These are phyloP conservation scores for Lethenteron camtschaticum DNA, from an alignment of 2,113 vertebrate species.

Conservation along the genomic window DNA sequence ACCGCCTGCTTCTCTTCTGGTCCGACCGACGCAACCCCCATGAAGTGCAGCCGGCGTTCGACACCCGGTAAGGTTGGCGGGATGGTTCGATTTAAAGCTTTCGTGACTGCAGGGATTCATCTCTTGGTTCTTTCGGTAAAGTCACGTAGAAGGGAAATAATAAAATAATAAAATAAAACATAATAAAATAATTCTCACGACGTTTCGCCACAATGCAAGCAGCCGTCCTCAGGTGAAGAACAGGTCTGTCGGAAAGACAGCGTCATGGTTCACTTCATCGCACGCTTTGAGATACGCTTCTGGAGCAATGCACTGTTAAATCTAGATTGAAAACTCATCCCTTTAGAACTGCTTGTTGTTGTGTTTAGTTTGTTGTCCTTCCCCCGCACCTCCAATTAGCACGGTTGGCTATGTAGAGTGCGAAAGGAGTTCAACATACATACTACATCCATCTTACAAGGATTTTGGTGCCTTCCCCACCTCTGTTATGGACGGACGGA, in stretches of 20 bases:
- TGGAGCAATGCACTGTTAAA: slow-evolving; percentile 5
- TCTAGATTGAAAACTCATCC: slow-evolving; percentile 10
- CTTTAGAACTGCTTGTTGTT: background rate
- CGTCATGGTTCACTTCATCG: background rate
- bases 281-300: background rate
- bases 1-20: slow-evolving; percentile 93
- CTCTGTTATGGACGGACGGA: background rate
- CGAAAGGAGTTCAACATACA: too few relatives aligned
- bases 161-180: too few relatives aligned
- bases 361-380: background rate
- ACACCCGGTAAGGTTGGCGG: slow-evolving; percentile 46
- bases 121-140: too few relatives aligned
- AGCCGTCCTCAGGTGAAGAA: too few relatives aligned
- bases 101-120: too few relatives aligned
- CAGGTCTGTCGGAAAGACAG: too few relatives aligned
- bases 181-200: too few relatives aligned
- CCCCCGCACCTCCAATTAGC: background rate
- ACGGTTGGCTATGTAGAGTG: background rate
- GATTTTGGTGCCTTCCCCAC: too few relatives aligned
- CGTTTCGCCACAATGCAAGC: too few relatives aligned
- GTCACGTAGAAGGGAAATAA: too few relatives aligned
- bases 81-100: background rate
- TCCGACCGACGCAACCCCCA: slow-evolving; percentile 94
- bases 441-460: too few relatives aligned
- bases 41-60: slow-evolving; percentile 79